These are phyloP conservation scores for Drosophila arizonae DNA, from an alignment of 1,140 invertebrate species.

Conservation along the genomic window DNA sequence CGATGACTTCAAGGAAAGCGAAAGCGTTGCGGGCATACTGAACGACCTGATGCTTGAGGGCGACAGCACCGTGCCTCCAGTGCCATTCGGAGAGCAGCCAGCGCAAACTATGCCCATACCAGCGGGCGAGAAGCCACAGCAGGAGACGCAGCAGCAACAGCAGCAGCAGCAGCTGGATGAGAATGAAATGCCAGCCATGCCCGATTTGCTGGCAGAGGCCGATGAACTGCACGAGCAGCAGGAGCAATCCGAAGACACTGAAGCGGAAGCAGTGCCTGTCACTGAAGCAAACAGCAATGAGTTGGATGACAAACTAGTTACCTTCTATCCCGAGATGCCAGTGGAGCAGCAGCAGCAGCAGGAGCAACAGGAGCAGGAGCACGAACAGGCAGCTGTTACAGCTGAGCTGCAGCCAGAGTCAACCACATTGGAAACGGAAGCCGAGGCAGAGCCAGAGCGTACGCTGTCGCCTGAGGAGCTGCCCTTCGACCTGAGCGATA, in stretches of 20 bases:
- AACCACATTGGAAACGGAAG: constrained; percentile 10
- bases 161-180: constrained; percentile 31
- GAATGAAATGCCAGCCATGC: constrained; percentile 26
- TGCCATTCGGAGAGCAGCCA: constrained; percentile 64
- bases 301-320: constrained; percentile 46
- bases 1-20: constrained; percentile 74
- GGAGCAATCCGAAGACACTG: constrained; percentile 16
- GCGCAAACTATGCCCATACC: constrained; percentile 56
- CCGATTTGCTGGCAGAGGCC: constrained; percentile 63
- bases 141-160: constrained; percentile 35
- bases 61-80: constrained; percentile 67
- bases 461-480: constrained; percentile 67
- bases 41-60: constrained; percentile 74
- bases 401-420: constrained; percentile 14
- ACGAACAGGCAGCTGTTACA: neutral
- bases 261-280: constrained; percentile 8
- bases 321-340: constrained; percentile 52
- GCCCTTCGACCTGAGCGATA: constrained; percentile 67
- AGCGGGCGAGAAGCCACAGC: neutral
- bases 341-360: constrained; percentile 11
- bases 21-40: constrained; percentile 73
- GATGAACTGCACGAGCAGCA: constrained; percentile 52
- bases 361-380: too few species aligned
- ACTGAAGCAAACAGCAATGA: constrained; percentile 24
- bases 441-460: constrained; percentile 37